Evolutionary conservation across 2,797 vertebrate genomes (phyloP).

Genomic region (Emys orbicularis): DNA sequence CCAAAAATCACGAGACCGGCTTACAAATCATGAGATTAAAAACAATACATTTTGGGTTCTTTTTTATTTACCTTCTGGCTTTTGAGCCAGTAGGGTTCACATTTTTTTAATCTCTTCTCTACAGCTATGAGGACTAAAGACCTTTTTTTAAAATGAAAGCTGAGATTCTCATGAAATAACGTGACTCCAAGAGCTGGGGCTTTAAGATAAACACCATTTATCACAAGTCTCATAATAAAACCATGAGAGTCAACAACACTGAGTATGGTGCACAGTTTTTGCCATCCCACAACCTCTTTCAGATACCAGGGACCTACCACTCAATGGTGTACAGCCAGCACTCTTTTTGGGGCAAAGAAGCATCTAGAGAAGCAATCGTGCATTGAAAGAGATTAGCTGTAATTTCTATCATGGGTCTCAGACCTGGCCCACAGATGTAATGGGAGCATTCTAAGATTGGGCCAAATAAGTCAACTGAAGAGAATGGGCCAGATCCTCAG

Average conservation of each 20-base stretch:
- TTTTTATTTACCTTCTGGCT: background rate
- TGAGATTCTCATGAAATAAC: background rate
- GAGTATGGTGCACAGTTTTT: background rate
- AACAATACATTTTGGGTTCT: rapidly evolving
- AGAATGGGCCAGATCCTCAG: background rate
- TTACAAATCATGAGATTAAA: background rate
- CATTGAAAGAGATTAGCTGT: background rate
- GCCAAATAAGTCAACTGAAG: background rate
- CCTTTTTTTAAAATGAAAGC: background rate
- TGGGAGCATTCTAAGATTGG: background rate
- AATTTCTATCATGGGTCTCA: background rate
- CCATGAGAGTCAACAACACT: rapidly evolving
- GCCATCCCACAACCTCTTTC: rapidly evolving
- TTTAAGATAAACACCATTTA: background rate
- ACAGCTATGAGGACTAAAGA: background rate
- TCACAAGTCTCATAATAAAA: background rate
- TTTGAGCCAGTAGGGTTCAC: background rate
- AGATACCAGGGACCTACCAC: background rate
- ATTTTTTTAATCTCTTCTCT: background rate
- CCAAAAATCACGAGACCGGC: too few relatives aligned
- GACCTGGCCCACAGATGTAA: background rate
- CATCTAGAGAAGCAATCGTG: background rate
- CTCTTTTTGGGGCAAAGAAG: background rate
- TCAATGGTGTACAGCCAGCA: conserved; percentile 32
- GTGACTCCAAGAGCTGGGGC: background rate